Evolutionary conservation across 2,113 vertebrate species (phyloP).

Genomic region (Triplophysa siluroides): DNA sequence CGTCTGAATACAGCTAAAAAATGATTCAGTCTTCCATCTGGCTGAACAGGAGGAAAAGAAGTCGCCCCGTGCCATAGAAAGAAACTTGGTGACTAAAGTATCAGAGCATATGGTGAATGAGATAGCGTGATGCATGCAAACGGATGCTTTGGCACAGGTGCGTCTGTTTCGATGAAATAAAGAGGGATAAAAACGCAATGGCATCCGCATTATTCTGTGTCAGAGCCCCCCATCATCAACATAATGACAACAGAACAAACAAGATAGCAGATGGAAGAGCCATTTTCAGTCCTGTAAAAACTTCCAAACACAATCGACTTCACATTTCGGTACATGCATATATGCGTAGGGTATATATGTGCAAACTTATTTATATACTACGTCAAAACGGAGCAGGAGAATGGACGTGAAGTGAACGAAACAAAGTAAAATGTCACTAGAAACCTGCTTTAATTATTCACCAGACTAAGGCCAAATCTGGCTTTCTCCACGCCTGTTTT

Average conservation of each 20-base stretch:
- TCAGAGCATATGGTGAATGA: background rate
- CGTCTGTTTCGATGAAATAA: background rate
- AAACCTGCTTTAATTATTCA: slow-evolving; percentile 29
- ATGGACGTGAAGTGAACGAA: background rate
- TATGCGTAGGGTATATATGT: background rate
- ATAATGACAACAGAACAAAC: background rate
- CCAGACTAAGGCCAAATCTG: background rate
- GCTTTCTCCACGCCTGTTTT: background rate
- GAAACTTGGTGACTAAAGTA: too few species aligned
- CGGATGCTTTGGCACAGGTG: background rate
- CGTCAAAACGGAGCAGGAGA: background rate
- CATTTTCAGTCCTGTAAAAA: background rate
- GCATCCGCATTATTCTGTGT: background rate
- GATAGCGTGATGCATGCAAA: background rate
- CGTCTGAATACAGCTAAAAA: background rate
- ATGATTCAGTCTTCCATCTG: background rate
- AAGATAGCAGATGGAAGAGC: slow-evolving; percentile 2
- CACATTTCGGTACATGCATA: background rate
- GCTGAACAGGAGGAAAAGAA: background rate
- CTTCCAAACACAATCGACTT: background rate
- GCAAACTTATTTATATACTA: background rate
- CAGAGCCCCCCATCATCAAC: background rate
- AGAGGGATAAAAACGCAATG: too few species aligned
- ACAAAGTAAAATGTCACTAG: background rate
- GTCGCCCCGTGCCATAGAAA: background rate